These are phyloP conservation scores for Brachyalestes nurse DNA, from an alignment of 2,797 vertebrate species.

Conservation along the genomic window DNA sequence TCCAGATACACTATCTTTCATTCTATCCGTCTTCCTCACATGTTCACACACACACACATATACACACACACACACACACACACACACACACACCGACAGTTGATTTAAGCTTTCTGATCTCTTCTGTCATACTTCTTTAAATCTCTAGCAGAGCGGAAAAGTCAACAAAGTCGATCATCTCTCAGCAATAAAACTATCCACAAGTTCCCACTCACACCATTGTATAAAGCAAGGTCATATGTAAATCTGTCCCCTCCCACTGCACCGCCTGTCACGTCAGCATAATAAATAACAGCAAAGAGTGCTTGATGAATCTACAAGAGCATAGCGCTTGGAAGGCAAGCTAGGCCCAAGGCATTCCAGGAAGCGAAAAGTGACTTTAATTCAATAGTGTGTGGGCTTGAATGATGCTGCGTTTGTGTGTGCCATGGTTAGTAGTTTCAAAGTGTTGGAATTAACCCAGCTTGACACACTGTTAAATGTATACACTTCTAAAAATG, in stretches of 20 bases:
- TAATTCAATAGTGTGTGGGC: constrained; percentile 35
- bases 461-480: neutral
- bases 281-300: constrained; percentile 59
- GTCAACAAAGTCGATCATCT: constrained; percentile 62
- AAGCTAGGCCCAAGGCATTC: constrained; percentile 51
- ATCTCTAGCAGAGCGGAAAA: constrained; percentile 53
- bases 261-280: constrained; percentile 69
- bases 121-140: constrained; percentile 54
- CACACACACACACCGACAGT: neutral
- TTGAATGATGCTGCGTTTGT: constrained; percentile 9
- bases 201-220: constrained; percentile 46
- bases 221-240: constrained; percentile 57
- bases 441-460: neutral
- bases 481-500: neutral
- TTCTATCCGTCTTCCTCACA: constrained; percentile 38
- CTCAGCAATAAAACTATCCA: constrained; percentile 53
- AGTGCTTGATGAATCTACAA: constrained; percentile 69
- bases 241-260: constrained; percentile 56
- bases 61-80: constrained; percentile 29
- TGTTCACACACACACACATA: constrained; percentile 17
- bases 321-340: constrained; percentile 46
- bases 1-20: constrained; percentile 41
- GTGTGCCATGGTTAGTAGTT: neutral
- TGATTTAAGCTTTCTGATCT: constrained; percentile 49
- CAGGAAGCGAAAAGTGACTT: constrained; percentile 49